These are phyloP conservation scores for Lineus longissimus DNA, from an alignment of 1,140 invertebrate genomes.

Conservation along the genomic window DNA sequence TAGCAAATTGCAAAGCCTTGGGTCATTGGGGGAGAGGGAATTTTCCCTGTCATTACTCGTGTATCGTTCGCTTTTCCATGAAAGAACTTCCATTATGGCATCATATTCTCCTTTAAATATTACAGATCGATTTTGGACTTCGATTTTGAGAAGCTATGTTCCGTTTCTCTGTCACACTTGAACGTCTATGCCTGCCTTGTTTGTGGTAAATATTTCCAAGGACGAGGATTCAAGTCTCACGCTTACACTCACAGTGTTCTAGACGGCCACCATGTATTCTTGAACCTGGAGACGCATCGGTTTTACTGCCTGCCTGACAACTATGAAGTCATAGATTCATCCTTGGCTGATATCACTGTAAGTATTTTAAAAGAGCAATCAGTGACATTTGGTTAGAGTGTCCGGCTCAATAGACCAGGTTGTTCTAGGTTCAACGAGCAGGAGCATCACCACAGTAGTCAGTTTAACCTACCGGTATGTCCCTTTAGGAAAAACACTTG, in stretches of 20 bases:
- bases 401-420: too few relatives aligned
- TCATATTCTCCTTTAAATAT: background rate
- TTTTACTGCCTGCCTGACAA: conserved; percentile 99
- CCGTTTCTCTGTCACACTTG: conserved; percentile 93
- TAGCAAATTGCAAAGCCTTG: too few relatives aligned
- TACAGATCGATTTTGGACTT: conserved; percentile 89
- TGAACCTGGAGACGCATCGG: conserved; percentile 94
- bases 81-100: too few relatives aligned
- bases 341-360: conserved; percentile 93
- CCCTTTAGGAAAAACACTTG: too few relatives aligned
- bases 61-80: too few relatives aligned
- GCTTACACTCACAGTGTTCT: conserved; percentile 98
- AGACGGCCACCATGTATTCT: conserved; percentile 95
- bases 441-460: too few relatives aligned
- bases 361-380: conserved; percentile 22
- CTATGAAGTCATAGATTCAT: conserved; percentile 99
- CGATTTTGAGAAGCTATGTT: conserved; percentile 99
- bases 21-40: too few relatives aligned
- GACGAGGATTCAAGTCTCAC: conserved; percentile 94
- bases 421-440: too few relatives aligned
- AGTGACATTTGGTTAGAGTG: too few relatives aligned
- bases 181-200: conserved; percentile 99
- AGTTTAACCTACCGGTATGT: too few relatives aligned
- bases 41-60: too few relatives aligned
- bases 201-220: conserved; percentile 99